Conservation (phyloP, 2,797 vertebrate genomes). For the Uromys caudimaculatus region DNA sequence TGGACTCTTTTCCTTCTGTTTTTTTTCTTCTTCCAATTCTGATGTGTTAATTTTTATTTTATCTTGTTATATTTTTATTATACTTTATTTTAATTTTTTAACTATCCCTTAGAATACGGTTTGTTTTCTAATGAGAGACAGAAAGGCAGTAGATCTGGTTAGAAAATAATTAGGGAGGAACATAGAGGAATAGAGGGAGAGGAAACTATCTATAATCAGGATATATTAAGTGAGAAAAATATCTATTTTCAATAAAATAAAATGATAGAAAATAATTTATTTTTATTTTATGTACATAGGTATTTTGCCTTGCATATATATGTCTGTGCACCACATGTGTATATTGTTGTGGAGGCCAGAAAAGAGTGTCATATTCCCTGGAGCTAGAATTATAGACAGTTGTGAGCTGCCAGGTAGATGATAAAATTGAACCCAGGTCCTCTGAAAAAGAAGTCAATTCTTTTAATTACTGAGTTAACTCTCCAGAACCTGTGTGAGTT, state of each 20-base stretch:
- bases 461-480: not conserved
- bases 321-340: not conserved
- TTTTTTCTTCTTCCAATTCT: not conserved
- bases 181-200: not conserved
- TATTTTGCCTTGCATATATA: not conserved
- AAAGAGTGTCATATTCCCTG: too few relatives aligned
- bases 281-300: not conserved
- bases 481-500: not conserved
- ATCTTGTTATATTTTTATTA: not conserved
- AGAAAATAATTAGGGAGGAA: not conserved
- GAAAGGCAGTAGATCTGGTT: not conserved
- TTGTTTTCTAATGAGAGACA: not conserved
- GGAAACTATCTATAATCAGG: not conserved
- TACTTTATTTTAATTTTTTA: not conserved
- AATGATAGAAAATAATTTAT: not conserved
- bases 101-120: not conserved
- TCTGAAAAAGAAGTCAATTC: not conserved
- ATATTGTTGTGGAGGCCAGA: not conserved
- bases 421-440: not conserved
- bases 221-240: not conserved
- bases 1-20: not conserved
- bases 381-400: not conserved
- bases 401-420: too few relatives aligned
- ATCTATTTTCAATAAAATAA: not conserved
- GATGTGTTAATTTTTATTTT: not conserved